Base-by-base conservation (phyloP, 2,113 vertebrate species). In the Physeter macrocephalus region DNA sequence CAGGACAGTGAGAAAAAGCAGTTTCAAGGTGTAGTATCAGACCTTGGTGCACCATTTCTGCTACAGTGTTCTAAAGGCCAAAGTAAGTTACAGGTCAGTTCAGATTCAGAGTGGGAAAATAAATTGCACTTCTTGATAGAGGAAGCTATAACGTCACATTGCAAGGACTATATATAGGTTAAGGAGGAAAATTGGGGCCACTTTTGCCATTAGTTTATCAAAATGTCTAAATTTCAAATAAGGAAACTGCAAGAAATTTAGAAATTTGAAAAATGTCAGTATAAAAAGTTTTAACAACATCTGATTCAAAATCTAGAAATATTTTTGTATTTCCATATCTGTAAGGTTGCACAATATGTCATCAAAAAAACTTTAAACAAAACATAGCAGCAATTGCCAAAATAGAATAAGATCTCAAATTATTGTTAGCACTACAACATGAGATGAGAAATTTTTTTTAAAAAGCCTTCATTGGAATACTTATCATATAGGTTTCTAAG, bases 211-310 rank as follows among this genome's bases (percentile, higher is more conserved):
- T 5, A 46, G 5, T 46, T 72, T 39, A n/a, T 85, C 34, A 81
- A 2, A 93, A n/a, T 31, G 41, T 41, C 49, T 69, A 83, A 78
- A 90, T 91, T 96, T 81, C n/a, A 97, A 83, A 41, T 41, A 62
- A 46, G 29, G 15, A 94, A 96, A 29, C 12, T 36, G 1, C 3
- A 49, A 90, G 14, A 54, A 80, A 78, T 18, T 54, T 52, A 66
- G 75, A 95, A 67, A 90, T 75, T 15, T 74, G 41, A 71, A 91
- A 89, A 69, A 59, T 17, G 15, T 20, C 18, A 88, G 4, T 71
- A 80, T 12, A 49, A 80, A 90, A 86, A 43, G 4, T 69, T n/a
- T 31, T 88, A 82, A 78, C 18, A 52, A 66, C n/a, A 92, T 39
- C 34, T 23, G 1, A 67, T 57, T 94, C 75, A 75, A 92, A 91